Base-by-base conservation (phyloP, 2,888 invertebrate genomes). In the Alviniconcha strummeri region DNA sequence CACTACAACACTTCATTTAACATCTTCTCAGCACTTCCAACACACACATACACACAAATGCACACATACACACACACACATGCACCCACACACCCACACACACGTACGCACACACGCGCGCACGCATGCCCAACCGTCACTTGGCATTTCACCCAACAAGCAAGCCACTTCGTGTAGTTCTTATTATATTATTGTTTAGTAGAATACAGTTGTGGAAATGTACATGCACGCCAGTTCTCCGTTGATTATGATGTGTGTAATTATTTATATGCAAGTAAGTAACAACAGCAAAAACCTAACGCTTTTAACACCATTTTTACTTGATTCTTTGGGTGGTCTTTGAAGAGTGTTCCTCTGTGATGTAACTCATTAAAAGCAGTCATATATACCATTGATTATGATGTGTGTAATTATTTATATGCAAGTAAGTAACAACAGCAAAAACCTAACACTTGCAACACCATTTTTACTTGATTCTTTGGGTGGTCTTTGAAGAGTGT, bases 31-130 rank as follows among this genome's bases (percentile, higher is more conserved):
- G 0, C 36, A 36, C 36, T 36, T 36, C 36, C 36, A 13, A 5
- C 79, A 79, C 64, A 64, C 52, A 52, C 52, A n/a, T 55, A 75
- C 79, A 67, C 60, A 64, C 79, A 79, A 64, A 36, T 64, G 6
- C 64, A n/a, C 19, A 15, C 6, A 54, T 0, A 8, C 57, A 55
- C 55, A 77, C 55, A n/a, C n/a, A 9, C n/a, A 57, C 17, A 36
- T 13, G 5, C 57, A 60, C 64, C 8, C 64, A 5, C 64, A 5
- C 57, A 57, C 64, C 0, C 56, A 64, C 60, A 52, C 60, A 52
- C 9, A 19, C 7, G 64, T 36, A 4, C 64, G 6, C 64, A 64
- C 2, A 8, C 64, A 67, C 36, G 64, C 79, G 1, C 60, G 11
- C 67, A 17, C 67, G 0, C 64, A 64, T 36, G 36, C 36, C 36